phyloP scores from a whole-genome alignment of 2,113 vertebrate genomes.

The Aegotheles bennettii region DNA sequence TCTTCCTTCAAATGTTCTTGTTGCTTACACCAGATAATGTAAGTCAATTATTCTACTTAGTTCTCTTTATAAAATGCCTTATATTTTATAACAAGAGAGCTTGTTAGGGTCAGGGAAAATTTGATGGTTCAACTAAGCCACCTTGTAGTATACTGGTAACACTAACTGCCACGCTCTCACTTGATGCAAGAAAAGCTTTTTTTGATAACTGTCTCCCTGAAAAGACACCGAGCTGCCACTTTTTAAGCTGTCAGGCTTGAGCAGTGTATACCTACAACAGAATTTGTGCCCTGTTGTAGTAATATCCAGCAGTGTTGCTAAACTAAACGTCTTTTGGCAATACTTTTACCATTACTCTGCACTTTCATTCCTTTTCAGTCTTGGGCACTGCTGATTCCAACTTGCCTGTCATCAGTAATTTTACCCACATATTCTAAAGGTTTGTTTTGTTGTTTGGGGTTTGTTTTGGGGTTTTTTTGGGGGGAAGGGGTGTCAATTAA shows the following conservation, averaged over 20 bases:
- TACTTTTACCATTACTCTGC: background rate
- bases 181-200: background rate
- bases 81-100: background rate
- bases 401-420: background rate
- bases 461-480: background rate
- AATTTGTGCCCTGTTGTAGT: background rate
- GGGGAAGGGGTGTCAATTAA: background rate
- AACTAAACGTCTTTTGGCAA: background rate
- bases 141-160: background rate
- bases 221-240: background rate
- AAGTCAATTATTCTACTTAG: background rate
- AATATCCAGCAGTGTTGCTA: background rate
- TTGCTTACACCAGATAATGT: background rate
- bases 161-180: background rate
- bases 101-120: background rate
- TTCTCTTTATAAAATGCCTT: background rate
- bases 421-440: background rate
- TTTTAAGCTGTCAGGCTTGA: background rate
- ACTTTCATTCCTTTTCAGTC: background rate
- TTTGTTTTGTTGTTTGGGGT: background rate
- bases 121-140: background rate
- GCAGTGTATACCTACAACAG: background rate
- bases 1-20: background rate
- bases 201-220: background rate
- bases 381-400: background rate